Percentiles rank a stretch among this genome's conserved stretches.
Conservation (phyloP, 2,113 vertebrate species). For the Cyanoliseus patagonus region DNA sequence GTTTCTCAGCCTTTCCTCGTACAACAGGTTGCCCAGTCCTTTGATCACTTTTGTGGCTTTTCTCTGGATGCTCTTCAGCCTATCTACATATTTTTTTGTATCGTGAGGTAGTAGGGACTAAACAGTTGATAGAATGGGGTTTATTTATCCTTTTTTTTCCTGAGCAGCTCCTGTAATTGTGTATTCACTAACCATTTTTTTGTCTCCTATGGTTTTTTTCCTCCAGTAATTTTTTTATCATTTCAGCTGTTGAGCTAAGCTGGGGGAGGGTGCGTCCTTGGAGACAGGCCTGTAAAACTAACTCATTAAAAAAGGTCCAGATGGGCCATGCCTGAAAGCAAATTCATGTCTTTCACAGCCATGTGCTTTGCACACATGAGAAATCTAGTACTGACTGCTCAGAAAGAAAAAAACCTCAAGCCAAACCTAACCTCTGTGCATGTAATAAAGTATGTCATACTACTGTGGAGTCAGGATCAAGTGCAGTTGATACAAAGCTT, state of each 20-base stretch:
- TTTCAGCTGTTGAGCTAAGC: background rate
- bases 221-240: background rate
- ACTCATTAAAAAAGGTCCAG: background rate
- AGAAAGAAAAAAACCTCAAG: background rate
- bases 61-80: background rate
- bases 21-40: background rate
- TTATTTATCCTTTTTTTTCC: fast-evolving
- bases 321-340: background rate
- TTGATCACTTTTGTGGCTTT: background rate
- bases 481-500: background rate
- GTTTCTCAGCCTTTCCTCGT: background rate
- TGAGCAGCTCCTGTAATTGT: background rate
- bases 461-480: background rate
- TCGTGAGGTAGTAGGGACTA: background rate
- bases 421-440: background rate
- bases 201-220: background rate
- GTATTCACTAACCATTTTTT: background rate
- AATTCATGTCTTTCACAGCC: background rate
- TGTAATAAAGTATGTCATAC: background rate
- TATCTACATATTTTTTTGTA: background rate
- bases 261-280: background rate
- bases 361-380: background rate
- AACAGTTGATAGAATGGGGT: background rate
- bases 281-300: background rate
- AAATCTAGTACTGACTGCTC: background rate